Evolutionary conservation across 2,113 vertebrate species (phyloP).

Genomic region (Sinocyclocheilus maitianheensis): DNA sequence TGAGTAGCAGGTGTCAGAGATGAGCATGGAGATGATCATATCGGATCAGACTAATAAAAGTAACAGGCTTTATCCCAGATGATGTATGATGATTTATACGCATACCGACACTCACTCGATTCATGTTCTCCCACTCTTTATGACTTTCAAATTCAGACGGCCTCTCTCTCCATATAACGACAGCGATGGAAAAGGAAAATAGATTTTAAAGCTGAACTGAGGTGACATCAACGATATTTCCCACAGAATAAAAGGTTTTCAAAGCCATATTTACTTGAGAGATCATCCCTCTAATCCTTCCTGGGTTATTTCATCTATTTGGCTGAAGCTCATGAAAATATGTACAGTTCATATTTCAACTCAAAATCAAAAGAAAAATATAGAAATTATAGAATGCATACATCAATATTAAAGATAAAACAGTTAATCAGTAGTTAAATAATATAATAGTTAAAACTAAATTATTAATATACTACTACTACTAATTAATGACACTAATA

Average conservation of each 20-base stretch:
- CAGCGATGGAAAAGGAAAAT: not conserved
- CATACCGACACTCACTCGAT: not conserved
- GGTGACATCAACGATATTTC: not conserved
- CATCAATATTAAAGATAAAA: not conserved
- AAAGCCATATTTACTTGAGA: not conserved
- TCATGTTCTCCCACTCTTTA: not conserved
- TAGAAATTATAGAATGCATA: not conserved
- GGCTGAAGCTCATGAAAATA: not conserved
- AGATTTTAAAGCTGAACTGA: not conserved
- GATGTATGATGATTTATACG: slow-evolving; percentile 28
- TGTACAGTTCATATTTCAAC: not conserved
- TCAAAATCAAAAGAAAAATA: not conserved
- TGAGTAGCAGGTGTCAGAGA: slow-evolving; percentile 21
- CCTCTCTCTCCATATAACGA: not conserved
- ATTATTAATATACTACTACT: too few species aligned
- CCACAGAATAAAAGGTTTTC: not conserved
- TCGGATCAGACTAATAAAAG: slow-evolving; percentile 8
- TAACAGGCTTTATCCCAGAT: not conserved
- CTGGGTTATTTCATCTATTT: not conserved
- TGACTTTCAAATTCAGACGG: not conserved
- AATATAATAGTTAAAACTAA: not conserved
- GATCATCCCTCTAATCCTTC: not conserved
- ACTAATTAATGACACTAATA: too few species aligned
- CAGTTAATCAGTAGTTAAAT: not conserved
- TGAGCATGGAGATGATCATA: slow-evolving; percentile 1